Base-by-base conservation (phyloP, 2,888 invertebrate genomes). In the Drosophila algonquin region DNA sequence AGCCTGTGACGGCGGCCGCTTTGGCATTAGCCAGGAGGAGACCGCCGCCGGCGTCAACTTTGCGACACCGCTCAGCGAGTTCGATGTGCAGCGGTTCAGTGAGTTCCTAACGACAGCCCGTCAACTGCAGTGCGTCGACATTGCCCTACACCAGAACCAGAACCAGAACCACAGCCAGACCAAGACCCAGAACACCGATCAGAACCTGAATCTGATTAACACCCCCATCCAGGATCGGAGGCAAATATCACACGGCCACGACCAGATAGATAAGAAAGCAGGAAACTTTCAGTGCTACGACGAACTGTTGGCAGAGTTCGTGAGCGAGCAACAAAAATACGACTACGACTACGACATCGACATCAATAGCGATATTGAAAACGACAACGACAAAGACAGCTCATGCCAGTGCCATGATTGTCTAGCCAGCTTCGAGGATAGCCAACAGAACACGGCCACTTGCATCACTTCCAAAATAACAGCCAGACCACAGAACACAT, bases 1-100 rank as follows among this genome's bases (percentile, higher is more conserved):
- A 21, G 32, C 70, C 45, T 54, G 35, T 48, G 44, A 51, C 51
- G 56, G 50, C 65, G 63, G n/a, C 21, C 46, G 53, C 53, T 16
- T 10, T 12, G 21, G 12, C 21, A 50, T 21, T 9, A 5, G 21
- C n/a, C 24, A 47, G 6, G 40, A 48, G 51, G 59, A 45, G 40
- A 56, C 40, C 10, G 30, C 53, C 32, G 40, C 46, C 46, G 54
- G 47, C 45, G 67, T 46, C 16, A 76, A 64, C 73, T 84, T 84
- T 65, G 85, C 64, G 21, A 48, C 70, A 5, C 61, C 78, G 21
- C 73, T 84, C 10, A 84, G 87, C 53, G 91, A 91, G 75, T 91
- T 91, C 71, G 91, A 91, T 89, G 91, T 90, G 59, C 90, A 89
- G 60, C 87, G 90, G 12, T 87, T 91, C 35, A 80, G 83, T 69